A percentile compares a stretch with the other conserved stretches of the same genome.
These are phyloP conservation scores for Vanacampus margaritifer DNA, from an alignment of 2,113 vertebrate species.

Conservation along the genomic window DNA sequence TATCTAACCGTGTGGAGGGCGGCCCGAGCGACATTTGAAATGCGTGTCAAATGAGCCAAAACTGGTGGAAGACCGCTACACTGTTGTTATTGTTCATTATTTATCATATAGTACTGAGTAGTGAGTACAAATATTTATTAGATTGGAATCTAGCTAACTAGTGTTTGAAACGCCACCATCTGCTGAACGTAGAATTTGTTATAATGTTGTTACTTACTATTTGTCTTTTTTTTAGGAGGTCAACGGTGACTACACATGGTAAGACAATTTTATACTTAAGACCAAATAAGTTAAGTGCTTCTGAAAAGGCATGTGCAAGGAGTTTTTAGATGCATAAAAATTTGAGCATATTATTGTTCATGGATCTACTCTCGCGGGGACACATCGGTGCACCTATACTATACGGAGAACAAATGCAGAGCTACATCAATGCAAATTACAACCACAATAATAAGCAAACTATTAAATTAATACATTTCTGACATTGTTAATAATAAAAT, in stretches of 20 bases:
- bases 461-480: not conserved
- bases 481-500: not conserved
- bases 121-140: not conserved
- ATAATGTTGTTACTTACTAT: constrained; percentile 19
- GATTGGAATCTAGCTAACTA: not conserved
- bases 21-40: constrained; percentile 34
- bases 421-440: not conserved
- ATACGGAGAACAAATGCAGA: not conserved
- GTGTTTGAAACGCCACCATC: not conserved
- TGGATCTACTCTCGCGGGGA: not conserved
- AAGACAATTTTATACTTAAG: constrained; percentile 52
- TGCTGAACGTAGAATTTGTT: not conserved
- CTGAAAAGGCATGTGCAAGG: not conserved
- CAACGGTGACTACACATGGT: constrained; percentile 92
- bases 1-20: not conserved
- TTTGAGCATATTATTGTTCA: too few species aligned
- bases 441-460: not conserved
- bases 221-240: constrained; percentile 82
- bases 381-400: not conserved
- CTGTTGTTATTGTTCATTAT: not conserved
- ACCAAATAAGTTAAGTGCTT: not conserved
- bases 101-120: too few species aligned
- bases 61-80: not conserved
- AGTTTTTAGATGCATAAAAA: not conserved
- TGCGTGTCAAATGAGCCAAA: constrained; percentile 2